These are phyloP conservation scores for Cliona cf. orientalis DNA, from an alignment of 37 sponge, comb jelly and placozoan species.

Conservation along the genomic window DNA sequence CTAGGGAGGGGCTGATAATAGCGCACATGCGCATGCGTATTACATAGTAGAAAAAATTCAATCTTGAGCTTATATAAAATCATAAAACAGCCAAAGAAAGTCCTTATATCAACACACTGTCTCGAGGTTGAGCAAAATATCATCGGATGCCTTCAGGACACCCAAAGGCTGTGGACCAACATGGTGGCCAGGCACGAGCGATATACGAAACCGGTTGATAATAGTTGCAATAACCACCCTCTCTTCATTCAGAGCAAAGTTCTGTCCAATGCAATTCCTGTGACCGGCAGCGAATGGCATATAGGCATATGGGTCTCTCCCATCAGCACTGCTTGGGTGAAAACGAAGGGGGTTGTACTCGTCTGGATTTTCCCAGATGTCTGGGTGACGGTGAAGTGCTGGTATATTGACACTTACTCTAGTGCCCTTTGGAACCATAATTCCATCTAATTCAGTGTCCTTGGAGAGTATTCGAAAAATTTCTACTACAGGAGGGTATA, in stretches of 20 bases:
- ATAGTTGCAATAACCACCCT: constrained; percentile 58
- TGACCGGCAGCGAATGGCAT: constrained; percentile 82
- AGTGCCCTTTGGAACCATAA: background rate
- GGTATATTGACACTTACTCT: background rate
- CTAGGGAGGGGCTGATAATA: no score
- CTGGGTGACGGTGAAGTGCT: constrained; percentile 24
- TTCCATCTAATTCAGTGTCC: background rate
- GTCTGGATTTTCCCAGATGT: constrained; percentile 76
- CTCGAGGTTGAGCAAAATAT: no score
- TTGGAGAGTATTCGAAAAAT: no score
- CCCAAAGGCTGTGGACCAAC: no score
- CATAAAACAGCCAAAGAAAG: no score
- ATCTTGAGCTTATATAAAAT: no score
- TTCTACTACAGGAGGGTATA: constrained; percentile 50
- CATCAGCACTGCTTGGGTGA: constrained; percentile 46
- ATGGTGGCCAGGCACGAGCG: no score
- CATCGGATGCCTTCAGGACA: no score
- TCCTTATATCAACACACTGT: no score
- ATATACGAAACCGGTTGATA: constrained; percentile 32
- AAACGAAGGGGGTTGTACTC: constrained; percentile 84
- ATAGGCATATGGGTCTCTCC: constrained; percentile 71
- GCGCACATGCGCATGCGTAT: no score
- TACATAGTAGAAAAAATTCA: no score
- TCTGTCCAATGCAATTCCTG: constrained; percentile 93
- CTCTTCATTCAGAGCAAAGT: constrained; percentile 83